Base-by-base conservation (phyloP, 2,113 vertebrate species). In the Chroicocephalus ridibundus region DNA sequence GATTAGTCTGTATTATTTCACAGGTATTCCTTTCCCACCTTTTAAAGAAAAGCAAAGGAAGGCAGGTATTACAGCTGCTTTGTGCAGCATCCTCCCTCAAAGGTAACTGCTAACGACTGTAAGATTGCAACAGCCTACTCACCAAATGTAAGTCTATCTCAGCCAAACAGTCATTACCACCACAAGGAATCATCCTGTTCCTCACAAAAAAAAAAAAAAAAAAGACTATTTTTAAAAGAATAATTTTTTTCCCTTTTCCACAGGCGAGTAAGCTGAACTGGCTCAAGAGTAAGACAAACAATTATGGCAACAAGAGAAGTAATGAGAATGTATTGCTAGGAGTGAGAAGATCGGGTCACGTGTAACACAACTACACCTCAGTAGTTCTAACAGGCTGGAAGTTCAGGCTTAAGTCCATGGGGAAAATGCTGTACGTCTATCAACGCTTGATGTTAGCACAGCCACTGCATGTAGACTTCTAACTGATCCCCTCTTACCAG, bases 121-220 rank as follows among this genome's bases (percentile, higher is more conserved):
- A 65, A 58, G 27, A 62, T 22, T 21, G 13, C 26, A 84, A 61
- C 44, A 74, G 34, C 36, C 55, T 49, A 44, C 74, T 66, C 0
- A 6, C 20, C 0, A 0, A 71, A 82, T 40, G 52, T 68, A n/a
- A 49, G 36, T 19, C 60, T 74, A 14, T 32, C 58, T 47, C 60
- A 47, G n/a, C 21, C 46, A 61, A 44, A 55, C 20, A 42, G 14
- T 14, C 68, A 58, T 26, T 88, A 66, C 29, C 20, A 65, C 19
- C 18, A 29, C 5, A 64, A 80, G 38, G 71, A 80, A 80, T 36
- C 32, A 80, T 47, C 11, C 29, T 12, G 1, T 55, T 42, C 40
- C 40, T 42, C 40, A 64, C 5, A 13, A 42, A 42, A 42, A 42
- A 42, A 42, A 42, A 42, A 42, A 42, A 64, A 68, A 78, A 65